Evolutionary conservation across 1,140 invertebrate genomes (phyloP).

Genomic region (Nylanderia fulva): DNA sequence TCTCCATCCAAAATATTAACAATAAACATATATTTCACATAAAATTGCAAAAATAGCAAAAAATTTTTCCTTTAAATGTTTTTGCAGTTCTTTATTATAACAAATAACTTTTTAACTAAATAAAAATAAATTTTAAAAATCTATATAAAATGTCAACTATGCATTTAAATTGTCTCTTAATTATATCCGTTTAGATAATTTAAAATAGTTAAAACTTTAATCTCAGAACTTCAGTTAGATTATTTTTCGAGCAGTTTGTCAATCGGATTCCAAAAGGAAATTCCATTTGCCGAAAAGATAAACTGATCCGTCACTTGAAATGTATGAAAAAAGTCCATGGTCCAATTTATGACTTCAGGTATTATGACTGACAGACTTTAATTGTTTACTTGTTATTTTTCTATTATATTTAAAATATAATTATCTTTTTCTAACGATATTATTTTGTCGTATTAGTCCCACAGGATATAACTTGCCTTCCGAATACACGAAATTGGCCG

Average conservation of each 20-base stretch:
- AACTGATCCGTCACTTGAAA: conserved; percentile 91
- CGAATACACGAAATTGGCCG: conserved; percentile 94
- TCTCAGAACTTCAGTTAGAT: not conserved
- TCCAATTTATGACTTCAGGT: conserved; percentile 94
- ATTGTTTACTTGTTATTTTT: not conserved
- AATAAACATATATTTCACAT: not conserved
- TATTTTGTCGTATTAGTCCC: conserved; percentile 87
- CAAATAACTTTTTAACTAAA: not conserved
- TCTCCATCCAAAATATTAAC: not conserved
- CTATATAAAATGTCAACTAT: not conserved
- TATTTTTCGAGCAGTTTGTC: conserved; percentile 88
- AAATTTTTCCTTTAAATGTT: not conserved
- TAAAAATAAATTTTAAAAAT: not conserved
- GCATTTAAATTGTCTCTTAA: not conserved
- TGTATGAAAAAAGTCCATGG: conserved; percentile 94
- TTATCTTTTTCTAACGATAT: conserved; percentile 5
- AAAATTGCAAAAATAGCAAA: no score
- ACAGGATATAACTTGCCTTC: conserved; percentile 92
- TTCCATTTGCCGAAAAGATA: conserved; percentile 93
- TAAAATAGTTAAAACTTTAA: conserved; percentile 24
- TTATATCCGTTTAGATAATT: not conserved
- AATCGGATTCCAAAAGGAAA: conserved; percentile 94
- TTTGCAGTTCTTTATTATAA: not conserved
- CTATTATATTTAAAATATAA: not conserved
- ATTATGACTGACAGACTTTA: conserved; percentile 63